phyloP scores from a whole-genome alignment of 2,888 invertebrate genomes.

The Eustalomyia histrio region DNA sequence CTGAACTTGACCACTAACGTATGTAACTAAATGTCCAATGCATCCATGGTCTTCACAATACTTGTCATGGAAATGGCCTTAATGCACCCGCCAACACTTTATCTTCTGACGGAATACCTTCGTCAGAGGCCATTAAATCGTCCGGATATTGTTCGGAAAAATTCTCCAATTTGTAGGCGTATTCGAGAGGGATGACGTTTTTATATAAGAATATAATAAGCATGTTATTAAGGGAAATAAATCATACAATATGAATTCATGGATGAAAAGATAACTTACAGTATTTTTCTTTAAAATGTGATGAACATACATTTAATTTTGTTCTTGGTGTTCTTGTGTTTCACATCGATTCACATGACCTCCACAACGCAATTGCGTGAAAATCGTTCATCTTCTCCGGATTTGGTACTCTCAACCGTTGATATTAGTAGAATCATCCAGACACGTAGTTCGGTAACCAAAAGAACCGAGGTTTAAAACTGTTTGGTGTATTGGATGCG shows the following conservation, averaged over 20 bases:
- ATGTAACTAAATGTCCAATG: slow-evolving; percentile 86
- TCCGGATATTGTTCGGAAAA: slow-evolving; percentile 92
- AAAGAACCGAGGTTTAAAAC: slow-evolving; percentile 94
- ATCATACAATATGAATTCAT: not conserved
- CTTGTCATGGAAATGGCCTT: slow-evolving; percentile 87
- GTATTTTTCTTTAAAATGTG: not conserved
- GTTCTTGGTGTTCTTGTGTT: slow-evolving; percentile 85
- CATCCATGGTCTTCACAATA: slow-evolving; percentile 83
- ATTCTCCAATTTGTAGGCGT: slow-evolving; percentile 83
- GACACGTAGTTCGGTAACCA: slow-evolving; percentile 92
- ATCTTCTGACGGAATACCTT: slow-evolving; percentile 89
- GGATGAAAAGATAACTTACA: not conserved
- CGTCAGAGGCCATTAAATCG: slow-evolving; percentile 90
- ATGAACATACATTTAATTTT: slow-evolving; percentile 82
- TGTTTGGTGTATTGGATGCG: slow-evolving; percentile 88
- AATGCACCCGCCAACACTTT: slow-evolving; percentile 88
- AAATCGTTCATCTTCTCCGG: slow-evolving; percentile 84
- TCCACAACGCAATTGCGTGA: slow-evolving; percentile 87
- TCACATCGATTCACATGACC: slow-evolving; percentile 92
- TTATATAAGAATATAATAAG: slow-evolving; percentile 78
- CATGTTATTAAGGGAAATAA: not conserved
- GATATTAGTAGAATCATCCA: slow-evolving; percentile 91
- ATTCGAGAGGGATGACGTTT: slow-evolving; percentile 83
- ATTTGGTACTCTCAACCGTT: slow-evolving; percentile 88
- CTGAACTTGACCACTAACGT: slow-evolving; percentile 89